These are phyloP conservation scores for Zaprionus davidi DNA, from an alignment of 1,140 invertebrate species.

Conservation along the genomic window DNA sequence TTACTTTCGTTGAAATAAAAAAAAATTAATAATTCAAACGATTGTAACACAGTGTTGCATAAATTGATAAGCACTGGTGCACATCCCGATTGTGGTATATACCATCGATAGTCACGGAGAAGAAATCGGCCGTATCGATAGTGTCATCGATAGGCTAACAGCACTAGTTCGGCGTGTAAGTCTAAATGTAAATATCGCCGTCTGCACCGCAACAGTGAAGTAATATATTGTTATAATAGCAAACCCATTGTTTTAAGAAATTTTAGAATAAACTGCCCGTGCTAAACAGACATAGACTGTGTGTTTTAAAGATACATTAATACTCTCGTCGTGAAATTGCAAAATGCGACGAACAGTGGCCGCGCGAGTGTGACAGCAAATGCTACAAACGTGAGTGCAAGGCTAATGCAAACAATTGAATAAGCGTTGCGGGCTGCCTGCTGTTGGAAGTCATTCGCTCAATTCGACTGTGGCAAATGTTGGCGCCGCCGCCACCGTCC, in stretches of 20 bases:
- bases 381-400: constrained; percentile 53
- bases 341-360: constrained; percentile 31
- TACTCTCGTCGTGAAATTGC: constrained; percentile 5
- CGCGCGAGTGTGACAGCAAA: constrained; percentile 11
- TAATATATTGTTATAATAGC: constrained; percentile 17
- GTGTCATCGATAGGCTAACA: constrained; percentile 32
- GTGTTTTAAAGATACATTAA: background rate
- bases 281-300: background rate
- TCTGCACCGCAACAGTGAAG: constrained; percentile 39
- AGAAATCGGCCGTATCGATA: background rate
- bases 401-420: constrained; percentile 71
- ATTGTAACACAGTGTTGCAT: background rate
- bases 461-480: constrained; percentile 16
- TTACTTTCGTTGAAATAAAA: background rate
- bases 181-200: constrained; percentile 54
- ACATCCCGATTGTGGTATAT: background rate
- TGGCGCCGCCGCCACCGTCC: constrained; percentile 26
- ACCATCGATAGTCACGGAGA: background rate
- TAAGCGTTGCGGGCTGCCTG: constrained; percentile 40
- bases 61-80: background rate
- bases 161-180: constrained; percentile 47
- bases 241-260: constrained; percentile 4
- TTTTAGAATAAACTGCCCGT: constrained; percentile 28
- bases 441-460: constrained; percentile 21
- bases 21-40: background rate